Evolutionary conservation across 2,113 vertebrate species (phyloP), one percentile per base, ranked within the genome.

Genomic region (Typhlomys cinereus): DNA sequence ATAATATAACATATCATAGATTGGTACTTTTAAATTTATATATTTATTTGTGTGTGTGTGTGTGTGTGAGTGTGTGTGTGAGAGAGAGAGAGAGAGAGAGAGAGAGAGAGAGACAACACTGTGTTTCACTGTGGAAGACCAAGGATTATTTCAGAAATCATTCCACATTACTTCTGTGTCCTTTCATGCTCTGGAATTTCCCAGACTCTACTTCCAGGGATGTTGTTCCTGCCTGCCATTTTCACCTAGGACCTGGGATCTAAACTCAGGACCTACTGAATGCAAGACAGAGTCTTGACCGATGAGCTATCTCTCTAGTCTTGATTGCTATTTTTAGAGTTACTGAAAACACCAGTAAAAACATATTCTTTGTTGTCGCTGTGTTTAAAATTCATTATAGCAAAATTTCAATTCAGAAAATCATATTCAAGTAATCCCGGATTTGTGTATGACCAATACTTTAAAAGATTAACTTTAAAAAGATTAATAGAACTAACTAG

Each of bases 401-500:
- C 5, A 94, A 80, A 83, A 89, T 93, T 85, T 80, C 23, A 85
- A 52, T 84, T 75, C 31, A 86, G 27, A 29, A 94, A 94, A 67
- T 57, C 76, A 20, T 17, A 80, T 81, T 92, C 91, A 69, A 94
- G 66, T 8, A 86, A 86, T 29, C 54, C 29, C 88, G 48, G 17
- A 69, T 18, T 85, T n/a, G 3, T 4, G 73, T 52, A 41, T 52
- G 31, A 61, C 75, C 87, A 73, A 71, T 11, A 67, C 57, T 94
- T 78, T 90, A 21, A 36, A 7, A 78, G 81, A 21, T 82, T 83
- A 76, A 67, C 46, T 82, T n/a, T 2, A 73, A 90, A 88, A 81
- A 59, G 54, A 31, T 71, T n/a, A 18, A 66, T 31, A 89, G n/a
- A 61, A 39, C 23, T 59, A 50, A 20, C 15, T 41, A 86, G n/a